Evolutionary conservation across 2,888 invertebrate species (phyloP).

Genomic region (Lasioglossum figueresi): DNA sequence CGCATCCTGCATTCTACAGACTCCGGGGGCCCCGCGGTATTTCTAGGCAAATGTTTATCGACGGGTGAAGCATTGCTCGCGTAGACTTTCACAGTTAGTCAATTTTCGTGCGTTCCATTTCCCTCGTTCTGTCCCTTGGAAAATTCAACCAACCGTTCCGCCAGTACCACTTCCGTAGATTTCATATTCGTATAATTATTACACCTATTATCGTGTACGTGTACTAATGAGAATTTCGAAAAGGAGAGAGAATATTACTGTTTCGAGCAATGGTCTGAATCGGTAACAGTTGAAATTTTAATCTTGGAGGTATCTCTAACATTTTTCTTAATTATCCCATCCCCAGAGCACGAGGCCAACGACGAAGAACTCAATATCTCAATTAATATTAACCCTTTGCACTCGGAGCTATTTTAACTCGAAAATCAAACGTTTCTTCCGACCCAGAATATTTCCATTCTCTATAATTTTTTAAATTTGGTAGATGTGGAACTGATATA

Average conservation of each 20-base stretch:
- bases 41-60: constrained; percentile 20
- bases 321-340: background rate
- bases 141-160: background rate
- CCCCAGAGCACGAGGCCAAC: background rate
- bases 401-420: no score
- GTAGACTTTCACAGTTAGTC: constrained; percentile 9
- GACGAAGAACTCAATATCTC: background rate
- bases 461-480: no score
- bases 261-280: no score
- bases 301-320: no score
- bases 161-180: background rate
- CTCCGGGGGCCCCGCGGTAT: constrained; percentile 29
- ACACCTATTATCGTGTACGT: no score
- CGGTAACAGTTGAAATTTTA: no score
- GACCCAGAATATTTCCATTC: no score
- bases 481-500: no score
- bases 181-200: background rate
- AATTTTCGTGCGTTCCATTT: background rate
- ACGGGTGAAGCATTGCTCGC: constrained; percentile 4
- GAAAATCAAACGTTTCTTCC: no score
- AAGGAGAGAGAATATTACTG: no score
- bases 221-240: no score
- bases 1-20: constrained; percentile 36
- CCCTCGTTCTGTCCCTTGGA: background rate
- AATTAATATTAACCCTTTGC: no score